phyloP scores from a whole-genome alignment of 2,888 invertebrate genomes.

The Incurvaria masculella region DNA sequence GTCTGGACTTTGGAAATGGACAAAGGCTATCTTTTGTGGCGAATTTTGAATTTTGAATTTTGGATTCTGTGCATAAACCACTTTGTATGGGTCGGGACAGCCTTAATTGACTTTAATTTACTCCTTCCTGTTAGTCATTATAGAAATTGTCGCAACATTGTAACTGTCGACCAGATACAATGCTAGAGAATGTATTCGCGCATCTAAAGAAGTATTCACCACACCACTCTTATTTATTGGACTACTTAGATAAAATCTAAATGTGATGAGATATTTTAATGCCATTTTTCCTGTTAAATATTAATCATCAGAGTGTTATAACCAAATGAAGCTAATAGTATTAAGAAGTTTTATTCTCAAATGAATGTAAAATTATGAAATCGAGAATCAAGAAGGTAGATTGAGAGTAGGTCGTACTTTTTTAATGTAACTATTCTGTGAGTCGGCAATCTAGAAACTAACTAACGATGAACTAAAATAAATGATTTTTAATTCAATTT shows the following conservation, averaged over 20 bases:
- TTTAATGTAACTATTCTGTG: background rate
- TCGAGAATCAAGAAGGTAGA: background rate
- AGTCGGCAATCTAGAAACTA: background rate
- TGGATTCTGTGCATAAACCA: too few species aligned
- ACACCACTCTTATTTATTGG: slow-evolving; percentile 28
- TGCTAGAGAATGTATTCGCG: too few species aligned
- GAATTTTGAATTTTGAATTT: too few species aligned
- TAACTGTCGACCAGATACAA: too few species aligned
- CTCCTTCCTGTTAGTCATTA: too few species aligned
- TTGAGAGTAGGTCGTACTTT: background rate
- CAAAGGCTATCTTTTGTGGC: too few species aligned
- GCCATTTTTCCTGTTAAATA: slow-evolving; percentile 50
- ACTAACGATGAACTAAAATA: too few species aligned
- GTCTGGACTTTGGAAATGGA: too few species aligned
- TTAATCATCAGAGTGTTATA: slow-evolving; percentile 47
- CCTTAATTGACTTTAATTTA: too few species aligned
- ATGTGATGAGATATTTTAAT: slow-evolving; percentile 51
- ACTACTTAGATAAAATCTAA: slow-evolving; percentile 32
- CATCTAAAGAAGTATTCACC: background rate
- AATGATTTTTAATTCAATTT: too few species aligned
- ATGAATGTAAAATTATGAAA: background rate
- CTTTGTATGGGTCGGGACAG: too few species aligned
- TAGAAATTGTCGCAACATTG: too few species aligned
- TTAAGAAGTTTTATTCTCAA: slow-evolving; percentile 46
- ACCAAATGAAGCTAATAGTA: slow-evolving; percentile 52